Evolutionary conservation across 2,113 vertebrate species (phyloP).

Genomic region (Onychostruthus taczanowskii): DNA sequence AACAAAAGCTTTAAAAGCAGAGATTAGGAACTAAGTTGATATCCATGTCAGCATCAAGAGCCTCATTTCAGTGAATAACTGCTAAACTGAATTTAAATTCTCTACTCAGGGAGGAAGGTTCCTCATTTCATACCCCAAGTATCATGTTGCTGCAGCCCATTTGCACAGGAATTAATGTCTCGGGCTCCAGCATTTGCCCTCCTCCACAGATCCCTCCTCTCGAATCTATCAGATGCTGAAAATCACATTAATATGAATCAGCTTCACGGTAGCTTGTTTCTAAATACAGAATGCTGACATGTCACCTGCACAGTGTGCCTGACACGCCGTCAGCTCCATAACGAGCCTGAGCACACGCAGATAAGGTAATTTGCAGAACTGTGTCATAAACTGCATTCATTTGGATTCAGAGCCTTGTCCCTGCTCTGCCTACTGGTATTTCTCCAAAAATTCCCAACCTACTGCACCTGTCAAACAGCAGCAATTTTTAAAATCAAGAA

Average conservation of each 20-base stretch:
- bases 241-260: conserved; percentile 55
- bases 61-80: background rate
- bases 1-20: background rate
- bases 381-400: conserved; percentile 26
- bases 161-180: conserved; percentile 6
- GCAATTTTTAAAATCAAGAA: background rate
- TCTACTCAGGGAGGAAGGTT: background rate
- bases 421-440: background rate
- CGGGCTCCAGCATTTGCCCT: background rate
- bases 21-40: background rate
- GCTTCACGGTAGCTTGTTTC: conserved; percentile 36
- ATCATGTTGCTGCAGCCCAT: background rate
- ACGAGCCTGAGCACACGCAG: conserved; percentile 30
- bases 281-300: background rate
- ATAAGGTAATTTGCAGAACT: conserved; percentile 32
- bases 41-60: background rate
- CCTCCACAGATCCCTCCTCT: conserved; percentile 17
- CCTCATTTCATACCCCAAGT: background rate
- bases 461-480: background rate
- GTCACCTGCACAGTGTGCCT: conserved; percentile 30
- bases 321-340: background rate
- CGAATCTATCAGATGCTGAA: conserved; percentile 31
- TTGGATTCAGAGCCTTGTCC: background rate
- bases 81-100: background rate
- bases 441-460: background rate